phyloP scores from a whole-genome alignment of 2,113 vertebrate genomes.

The Empidonax traillii region DNA sequence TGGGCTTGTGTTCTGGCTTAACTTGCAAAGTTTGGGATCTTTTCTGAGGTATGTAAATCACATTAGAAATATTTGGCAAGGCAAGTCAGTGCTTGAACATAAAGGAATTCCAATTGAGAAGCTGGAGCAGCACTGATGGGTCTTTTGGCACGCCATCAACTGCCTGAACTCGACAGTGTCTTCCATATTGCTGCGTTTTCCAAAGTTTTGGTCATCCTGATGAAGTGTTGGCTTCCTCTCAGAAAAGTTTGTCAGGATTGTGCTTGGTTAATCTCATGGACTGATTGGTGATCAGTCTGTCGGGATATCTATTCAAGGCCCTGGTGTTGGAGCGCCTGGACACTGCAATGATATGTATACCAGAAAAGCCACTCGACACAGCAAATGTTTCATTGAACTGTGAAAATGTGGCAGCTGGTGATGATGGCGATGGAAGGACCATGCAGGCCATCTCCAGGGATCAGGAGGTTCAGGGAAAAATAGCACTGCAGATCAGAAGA shows the following conservation, averaged over 20 bases:
- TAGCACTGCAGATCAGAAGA: background rate
- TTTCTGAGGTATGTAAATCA: slow-evolving; percentile 51
- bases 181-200: background rate
- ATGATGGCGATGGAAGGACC: background rate
- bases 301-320: background rate
- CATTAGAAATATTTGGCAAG: slow-evolving; percentile 50
- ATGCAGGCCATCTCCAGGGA: background rate
- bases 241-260: background rate
- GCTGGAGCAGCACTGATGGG: background rate
- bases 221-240: background rate
- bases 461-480: background rate
- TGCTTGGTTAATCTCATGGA: background rate
- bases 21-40: slow-evolving; percentile 45
- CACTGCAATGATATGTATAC: background rate
- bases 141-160: background rate
- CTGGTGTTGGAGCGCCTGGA: background rate
- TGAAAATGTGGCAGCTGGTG: background rate
- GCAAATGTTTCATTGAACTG: background rate
- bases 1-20: slow-evolving; percentile 55
- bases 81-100: slow-evolving; percentile 34
- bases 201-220: background rate
- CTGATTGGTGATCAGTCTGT: background rate
- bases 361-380: background rate
- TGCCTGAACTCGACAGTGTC: background rate
- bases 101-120: slow-evolving; percentile 37